phyloP scores from a whole-genome alignment of 2,797 vertebrate genomes.

The Syngnathus rostellatus region DNA sequence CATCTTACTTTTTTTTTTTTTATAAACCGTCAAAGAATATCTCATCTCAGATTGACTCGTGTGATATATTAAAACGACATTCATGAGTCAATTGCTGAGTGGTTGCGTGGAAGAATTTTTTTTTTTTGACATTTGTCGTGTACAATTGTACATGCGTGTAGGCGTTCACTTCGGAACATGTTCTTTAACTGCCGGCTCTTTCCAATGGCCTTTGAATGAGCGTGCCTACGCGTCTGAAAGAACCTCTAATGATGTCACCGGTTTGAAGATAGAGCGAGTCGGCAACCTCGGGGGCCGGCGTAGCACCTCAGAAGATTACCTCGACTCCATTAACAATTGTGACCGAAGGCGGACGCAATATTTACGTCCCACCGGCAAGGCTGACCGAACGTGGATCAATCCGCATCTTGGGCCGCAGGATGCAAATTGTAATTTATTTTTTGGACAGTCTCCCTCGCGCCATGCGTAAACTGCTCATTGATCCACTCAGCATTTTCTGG shows the following conservation, averaged over 20 bases:
- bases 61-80: background rate
- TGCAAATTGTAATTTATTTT: constrained; percentile 40
- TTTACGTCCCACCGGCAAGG: constrained; percentile 28
- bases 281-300: constrained; percentile 42
- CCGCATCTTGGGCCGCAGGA: constrained; percentile 25
- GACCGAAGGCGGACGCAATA: constrained; percentile 19
- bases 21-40: background rate
- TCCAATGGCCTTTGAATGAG: background rate
- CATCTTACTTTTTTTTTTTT: background rate
- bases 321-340: constrained; percentile 33
- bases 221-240: constrained; percentile 10
- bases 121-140: background rate
- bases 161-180: background rate
- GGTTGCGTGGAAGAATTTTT: background rate
- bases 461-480: constrained; percentile 40
- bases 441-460: constrained; percentile 49
- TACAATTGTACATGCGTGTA: background rate
- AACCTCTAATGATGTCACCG: constrained; percentile 43
- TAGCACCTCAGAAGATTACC: constrained; percentile 37
- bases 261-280: constrained; percentile 31
- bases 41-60: background rate
- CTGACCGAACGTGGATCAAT: constrained; percentile 24
- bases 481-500: constrained; percentile 52
- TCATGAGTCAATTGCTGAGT: background rate
- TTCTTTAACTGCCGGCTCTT: background rate